Evolutionary conservation across 37 sponge, comb jelly and placozoan species (phyloP), one percentile per base, ranked within the genome.

Genomic region (Chondrilla cf. caribensis): DNA sequence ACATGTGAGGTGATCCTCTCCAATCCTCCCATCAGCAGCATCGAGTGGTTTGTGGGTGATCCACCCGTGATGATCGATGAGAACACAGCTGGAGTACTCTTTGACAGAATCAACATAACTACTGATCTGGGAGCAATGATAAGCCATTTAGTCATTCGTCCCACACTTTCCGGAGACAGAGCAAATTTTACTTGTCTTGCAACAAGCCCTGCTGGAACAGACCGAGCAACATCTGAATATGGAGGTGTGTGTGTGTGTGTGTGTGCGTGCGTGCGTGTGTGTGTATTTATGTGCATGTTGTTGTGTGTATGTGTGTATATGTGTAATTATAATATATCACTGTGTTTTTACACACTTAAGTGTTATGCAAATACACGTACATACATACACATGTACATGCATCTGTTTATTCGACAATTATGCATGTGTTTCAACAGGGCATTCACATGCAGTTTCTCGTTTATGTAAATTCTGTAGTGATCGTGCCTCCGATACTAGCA

Each of bases 171-270:
- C 6, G 43, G 76, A 7, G 76, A 73, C 36, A 37, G 36, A n/a
- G n/a, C 41, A 2, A 73, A 39, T 24, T 38, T 73, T 43, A 73
- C 76, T 2, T 73, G 76, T 37, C 41, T 40, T 39, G 76, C 76
- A 2, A 73, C 44, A 39, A 43, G n/a, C 40, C 38, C 41, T 7
- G 76, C 43, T 2, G 15, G 25, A 4, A 25, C 76, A 37, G 36
- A n/a, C 40, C n/a, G 18, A 73, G 42, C 43, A 2, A 73, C 76
- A 8, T 42, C 76, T 25, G 24, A 73, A 39, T 73, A 43, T 73
- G 76, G 76, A 73, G 42, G 76, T 47, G 51, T 47, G 51, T 47
- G 51, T 47, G 51, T 47, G 51, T 47, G 51, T 47, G 51, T 47
- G 51, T 47, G 51, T 47, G 51, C 11, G 51, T 47, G 51, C 11